phyloP scores from a whole-genome alignment of 2,888 invertebrate genomes.

The Sinodicranocentrus sp. region DNA sequence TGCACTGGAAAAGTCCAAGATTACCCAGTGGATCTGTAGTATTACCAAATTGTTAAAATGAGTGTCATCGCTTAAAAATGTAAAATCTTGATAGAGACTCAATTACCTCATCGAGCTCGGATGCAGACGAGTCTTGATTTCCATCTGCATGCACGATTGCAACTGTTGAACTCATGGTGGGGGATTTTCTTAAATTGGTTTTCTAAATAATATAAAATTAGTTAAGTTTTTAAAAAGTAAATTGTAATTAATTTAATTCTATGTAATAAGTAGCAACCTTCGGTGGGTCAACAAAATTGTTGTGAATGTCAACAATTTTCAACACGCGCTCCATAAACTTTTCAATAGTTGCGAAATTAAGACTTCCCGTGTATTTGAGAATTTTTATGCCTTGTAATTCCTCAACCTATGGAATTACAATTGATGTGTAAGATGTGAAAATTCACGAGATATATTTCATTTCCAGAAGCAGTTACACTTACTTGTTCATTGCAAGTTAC shows the following conservation, averaged over 20 bases:
- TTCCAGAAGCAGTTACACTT: too few relatives aligned
- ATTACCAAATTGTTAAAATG: not conserved
- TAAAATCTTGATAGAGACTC: not conserved
- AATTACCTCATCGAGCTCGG: not conserved
- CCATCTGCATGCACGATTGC: constrained; percentile 12
- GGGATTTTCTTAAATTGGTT: constrained; percentile 19
- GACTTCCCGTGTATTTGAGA: constrained; percentile 86
- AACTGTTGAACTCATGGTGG: constrained; percentile 27
- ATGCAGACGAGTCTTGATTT: not conserved
- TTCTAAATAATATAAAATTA: constrained; percentile 20
- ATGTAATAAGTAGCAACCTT: not conserved
- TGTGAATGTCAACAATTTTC: constrained; percentile 35
- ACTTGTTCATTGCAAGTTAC: constrained; percentile 37
- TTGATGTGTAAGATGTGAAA: too few relatives aligned
- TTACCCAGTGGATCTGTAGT: constrained; percentile 40
- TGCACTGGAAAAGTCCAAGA: constrained; percentile 55
- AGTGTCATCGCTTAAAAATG: not conserved
- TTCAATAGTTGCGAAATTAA: constrained; percentile 87
- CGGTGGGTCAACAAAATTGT: not conserved
- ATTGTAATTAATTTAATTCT: not conserved
- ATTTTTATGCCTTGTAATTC: constrained; percentile 86
- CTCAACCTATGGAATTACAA: constrained; percentile 81
- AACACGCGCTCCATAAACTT: constrained; percentile 49
- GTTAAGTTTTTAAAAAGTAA: not conserved
- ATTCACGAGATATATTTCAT: too few relatives aligned